Base-by-base conservation (phyloP, 2,797 vertebrate genomes). In the Clamator glandarius region DNA sequence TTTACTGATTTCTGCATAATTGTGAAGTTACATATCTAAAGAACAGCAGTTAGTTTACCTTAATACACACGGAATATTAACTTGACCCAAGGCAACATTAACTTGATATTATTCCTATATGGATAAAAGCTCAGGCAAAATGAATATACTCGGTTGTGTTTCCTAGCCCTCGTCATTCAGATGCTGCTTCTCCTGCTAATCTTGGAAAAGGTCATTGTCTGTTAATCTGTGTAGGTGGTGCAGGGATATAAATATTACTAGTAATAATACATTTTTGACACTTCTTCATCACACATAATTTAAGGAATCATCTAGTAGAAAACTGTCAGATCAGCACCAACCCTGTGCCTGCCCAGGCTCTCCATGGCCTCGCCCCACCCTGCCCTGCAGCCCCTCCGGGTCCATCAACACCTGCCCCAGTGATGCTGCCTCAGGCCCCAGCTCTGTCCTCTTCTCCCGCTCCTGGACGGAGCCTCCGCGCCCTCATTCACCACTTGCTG, bases 201-300 rank as follows among this genome's bases (percentile, higher is more conserved):
- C 48, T 46, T 77, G 46, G 82, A 68, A 94, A 92, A 96, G 31
- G 44, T 82, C 64, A 72, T 52, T 80, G 31, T 52, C 57, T 86
- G 42, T 66, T 73, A 66, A 28, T 62, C 46, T 62, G 19, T 46
- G 63, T 50, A n/a, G 86, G 81, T 73, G 35, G n/a, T 61, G 75
- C 23, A 87, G 41, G 28, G 42, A 70, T 80, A 87, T 54, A 95
- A 94, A 92, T 90, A 89, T 64, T 78, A 48, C 35, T 64, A 52
- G 31, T 50, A 93, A 5, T 86, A 94, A 62, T 90, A 92, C 62
- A 69, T 67, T 28, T n/a, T 63, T 25, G 18, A 28, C 12, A 28
- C 6, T 48, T 88, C 33, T 91, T 73, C 48, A 82, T 64, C 29
- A 11, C 42, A 62, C 15, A 39, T 67, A 59, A 75, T 70, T 82